phyloP scores from a whole-genome alignment of 2,888 invertebrate genomes.

The Amiota communis region DNA sequence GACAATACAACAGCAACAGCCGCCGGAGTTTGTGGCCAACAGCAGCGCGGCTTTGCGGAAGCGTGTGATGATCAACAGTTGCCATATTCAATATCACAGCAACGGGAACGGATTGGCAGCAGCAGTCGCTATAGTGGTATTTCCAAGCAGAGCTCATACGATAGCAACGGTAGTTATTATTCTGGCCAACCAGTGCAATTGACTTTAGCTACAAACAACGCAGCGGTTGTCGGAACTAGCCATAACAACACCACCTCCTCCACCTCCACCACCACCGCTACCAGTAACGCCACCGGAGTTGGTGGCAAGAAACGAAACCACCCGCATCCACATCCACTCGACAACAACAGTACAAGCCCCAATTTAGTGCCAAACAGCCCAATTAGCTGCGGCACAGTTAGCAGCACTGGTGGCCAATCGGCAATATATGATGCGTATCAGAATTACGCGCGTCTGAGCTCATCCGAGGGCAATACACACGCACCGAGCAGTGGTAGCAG shows the following conservation, averaged over 20 bases:
- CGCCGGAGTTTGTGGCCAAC: constrained; percentile 33
- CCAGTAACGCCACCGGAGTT: constrained; percentile 44
- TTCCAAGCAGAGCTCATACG: constrained; percentile 68
- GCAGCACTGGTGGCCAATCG: constrained; percentile 55
- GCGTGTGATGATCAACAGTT: constrained; percentile 61
- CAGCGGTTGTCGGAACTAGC: constrained; percentile 11
- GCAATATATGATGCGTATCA: constrained; percentile 62
- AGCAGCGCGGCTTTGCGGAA: constrained; percentile 39
- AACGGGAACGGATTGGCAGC: constrained; percentile 49
- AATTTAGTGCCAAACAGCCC: constrained; percentile 56
- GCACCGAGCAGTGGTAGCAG: constrained; percentile 36
- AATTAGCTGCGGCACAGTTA: constrained; percentile 55
- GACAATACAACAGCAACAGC: constrained; percentile 34
- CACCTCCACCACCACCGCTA: constrained; percentile 36
- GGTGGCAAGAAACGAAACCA: constrained; percentile 34
- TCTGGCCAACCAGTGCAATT: constrained; percentile 31
- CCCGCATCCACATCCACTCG: constrained; percentile 20
- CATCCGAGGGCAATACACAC: constrained; percentile 21
- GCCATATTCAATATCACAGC: constrained; percentile 26
- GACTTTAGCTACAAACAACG: constrained; percentile 34
- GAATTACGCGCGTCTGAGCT: constrained; percentile 41
- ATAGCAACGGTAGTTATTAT: constrained; percentile 57
- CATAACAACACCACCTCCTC: constrained; percentile 31
- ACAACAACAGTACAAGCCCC: constrained; percentile 47
- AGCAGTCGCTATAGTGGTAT: constrained; percentile 61